Conservation (phyloP, 1,140 invertebrate species). For the Drosophila lacertosa region DNA sequence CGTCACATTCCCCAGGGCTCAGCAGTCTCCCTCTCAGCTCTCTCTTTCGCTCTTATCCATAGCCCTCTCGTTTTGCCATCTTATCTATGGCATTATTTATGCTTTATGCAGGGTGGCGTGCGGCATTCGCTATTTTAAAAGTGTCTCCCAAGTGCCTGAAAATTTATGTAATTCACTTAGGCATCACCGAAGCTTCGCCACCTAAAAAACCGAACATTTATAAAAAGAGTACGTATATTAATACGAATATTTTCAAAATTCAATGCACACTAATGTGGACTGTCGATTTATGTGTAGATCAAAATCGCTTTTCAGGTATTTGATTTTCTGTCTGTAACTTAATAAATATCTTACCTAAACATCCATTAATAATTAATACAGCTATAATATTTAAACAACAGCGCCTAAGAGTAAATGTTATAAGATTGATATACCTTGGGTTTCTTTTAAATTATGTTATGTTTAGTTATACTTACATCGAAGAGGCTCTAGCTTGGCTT, state of each 20-base stretch:
- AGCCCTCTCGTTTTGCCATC: not conserved
- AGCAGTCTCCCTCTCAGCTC: not conserved
- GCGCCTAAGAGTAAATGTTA: conserved; percentile 7
- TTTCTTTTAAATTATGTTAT: not conserved
- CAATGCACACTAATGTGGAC: not conserved
- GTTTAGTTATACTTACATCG: too few species aligned
- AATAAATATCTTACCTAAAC: conserved; percentile 5
- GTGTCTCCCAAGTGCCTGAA: conserved; percentile 41
- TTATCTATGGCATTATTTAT: conserved; percentile 72
- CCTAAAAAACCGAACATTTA: conserved; percentile 6
- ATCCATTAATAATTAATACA: conserved; percentile 42
- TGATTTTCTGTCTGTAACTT: not conserved
- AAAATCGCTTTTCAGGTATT: not conserved
- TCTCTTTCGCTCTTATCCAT: conserved; percentile 6
- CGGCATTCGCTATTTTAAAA: conserved; percentile 50
- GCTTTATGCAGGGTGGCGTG: conserved; percentile 48
- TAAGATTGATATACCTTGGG: not conserved
- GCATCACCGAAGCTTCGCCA: not conserved
- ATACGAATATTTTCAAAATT: not conserved
- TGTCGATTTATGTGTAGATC: not conserved
- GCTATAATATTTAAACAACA: conserved; percentile 22
- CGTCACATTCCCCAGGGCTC: conserved; percentile 15
- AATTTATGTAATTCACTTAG: conserved; percentile 29
- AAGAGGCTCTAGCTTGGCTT: too few species aligned
- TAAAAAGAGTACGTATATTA: too few species aligned